Base-by-base conservation (phyloP, 1,140 invertebrate genomes). In the Saccostrea cuccullata region DNA sequence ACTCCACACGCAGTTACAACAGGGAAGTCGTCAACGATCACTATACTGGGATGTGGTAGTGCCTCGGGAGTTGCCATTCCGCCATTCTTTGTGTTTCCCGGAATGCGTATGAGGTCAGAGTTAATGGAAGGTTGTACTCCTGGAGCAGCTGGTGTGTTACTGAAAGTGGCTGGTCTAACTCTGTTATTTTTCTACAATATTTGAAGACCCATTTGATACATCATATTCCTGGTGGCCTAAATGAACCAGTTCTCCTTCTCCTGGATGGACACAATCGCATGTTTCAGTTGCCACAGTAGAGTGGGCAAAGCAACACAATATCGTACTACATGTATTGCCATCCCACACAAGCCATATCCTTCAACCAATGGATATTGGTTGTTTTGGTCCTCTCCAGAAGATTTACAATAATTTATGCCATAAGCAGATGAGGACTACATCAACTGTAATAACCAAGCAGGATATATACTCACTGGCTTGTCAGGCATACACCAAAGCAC, bases 261-360 rank as follows among this genome's bases (percentile, higher is more conserved):
- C 90, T 94, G 70, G 95, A 96, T 89, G 95, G 95, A 91, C 95
- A 95, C 89, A 90, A 55, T 93, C 89, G 36, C 70, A 90, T 92
- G 82, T 86, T 60, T 85, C 30, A 13, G 40, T 90, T 11, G 87
- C 82, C 26, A 55, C 88, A 47, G 86, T 70, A 17, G 84, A 89
- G 26, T 90, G 90, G 90, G 89, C 88, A 0, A 89, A 87, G 12
- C 70, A 87, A 64, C 86, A 91, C 23, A 90, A 92, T 55, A 83
- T 92, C 55, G 85, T 89, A 77, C 55, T 92, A 23, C 82, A 92
- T 85, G 87, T 92, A 17, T 55, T 92, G 26, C 90, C 91, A 26
- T 85, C 90, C 20, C 87, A 91, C 84, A 93, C 91, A n/a, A 30
- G 15, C 30, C 30, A 36, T 36, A 36, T 36, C 30, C 30, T 36